A percentile compares a stretch with the other conserved stretches of the same genome.
These are phyloP conservation scores for Ovis canadensis DNA, from an alignment of 2,113 vertebrate species.

Conservation along the genomic window DNA sequence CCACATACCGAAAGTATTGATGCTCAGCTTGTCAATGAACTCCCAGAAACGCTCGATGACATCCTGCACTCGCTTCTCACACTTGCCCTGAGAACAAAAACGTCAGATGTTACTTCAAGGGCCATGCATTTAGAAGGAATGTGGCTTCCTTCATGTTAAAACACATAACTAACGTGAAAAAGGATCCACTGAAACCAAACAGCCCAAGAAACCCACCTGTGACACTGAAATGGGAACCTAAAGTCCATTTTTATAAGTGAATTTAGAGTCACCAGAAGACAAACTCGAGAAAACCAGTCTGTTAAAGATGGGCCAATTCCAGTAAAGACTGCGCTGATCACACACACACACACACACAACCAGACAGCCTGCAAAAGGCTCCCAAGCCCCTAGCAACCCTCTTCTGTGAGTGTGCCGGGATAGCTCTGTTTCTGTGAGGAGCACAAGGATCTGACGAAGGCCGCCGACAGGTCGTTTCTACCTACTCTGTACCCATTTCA, in stretches of 20 bases:
- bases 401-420: accelerated
- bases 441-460: neutral
- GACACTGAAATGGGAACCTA: neutral
- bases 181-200: neutral
- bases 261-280: neutral
- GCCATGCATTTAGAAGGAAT: neutral
- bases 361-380: neutral
- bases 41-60: conserved; percentile 98
- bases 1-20: conserved; percentile 94
- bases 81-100: conserved; percentile 87
- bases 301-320: neutral
- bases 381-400: neutral
- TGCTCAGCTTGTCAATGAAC: conserved; percentile 98
- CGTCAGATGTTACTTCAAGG: neutral
- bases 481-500: neutral
- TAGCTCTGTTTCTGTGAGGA: neutral
- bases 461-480: neutral
- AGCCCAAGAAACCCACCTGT: neutral
- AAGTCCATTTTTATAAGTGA: neutral
- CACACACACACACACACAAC: too few species aligned
- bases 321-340: neutral
- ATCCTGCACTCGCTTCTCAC: conserved; percentile 97
- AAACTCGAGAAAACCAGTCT: neutral
- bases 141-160: neutral
- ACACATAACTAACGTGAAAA: neutral